Evolutionary conservation across 2,888 invertebrate species (phyloP).

Genomic region (Cyclophora punctaria): DNA sequence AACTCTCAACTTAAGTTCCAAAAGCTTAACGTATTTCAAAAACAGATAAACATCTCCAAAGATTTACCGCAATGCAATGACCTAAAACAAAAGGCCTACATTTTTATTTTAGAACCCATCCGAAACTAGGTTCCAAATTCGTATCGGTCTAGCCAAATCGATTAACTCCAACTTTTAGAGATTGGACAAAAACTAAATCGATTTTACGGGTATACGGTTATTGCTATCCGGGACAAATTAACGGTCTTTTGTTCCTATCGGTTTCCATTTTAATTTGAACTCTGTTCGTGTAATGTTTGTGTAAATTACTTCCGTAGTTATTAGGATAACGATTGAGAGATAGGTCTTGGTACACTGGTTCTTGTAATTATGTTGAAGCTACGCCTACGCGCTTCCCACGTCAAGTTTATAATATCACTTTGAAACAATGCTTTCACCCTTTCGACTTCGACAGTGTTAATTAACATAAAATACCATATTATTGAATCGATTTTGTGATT

Average conservation of each 20-base stretch:
- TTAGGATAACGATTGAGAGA: slow-evolving; percentile 4
- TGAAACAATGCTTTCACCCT: slow-evolving; percentile 62
- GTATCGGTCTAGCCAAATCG: slow-evolving; percentile 9
- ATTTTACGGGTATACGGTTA: slow-evolving; percentile 35
- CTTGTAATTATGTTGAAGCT: slow-evolving; percentile 47
- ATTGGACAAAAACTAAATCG: slow-evolving; percentile 27
- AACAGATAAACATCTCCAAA: too few species aligned
- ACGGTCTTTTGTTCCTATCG: slow-evolving; percentile 35
- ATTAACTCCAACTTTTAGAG: slow-evolving; percentile 12
- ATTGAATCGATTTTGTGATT: slow-evolving; percentile 12
- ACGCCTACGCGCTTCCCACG: slow-evolving; percentile 51
- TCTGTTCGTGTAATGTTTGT: slow-evolving; percentile 1
- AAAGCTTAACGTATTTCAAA: too few species aligned
- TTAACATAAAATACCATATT: too few species aligned
- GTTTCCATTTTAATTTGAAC: slow-evolving; percentile 23
- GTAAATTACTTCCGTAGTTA: not conserved
- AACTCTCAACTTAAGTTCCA: too few species aligned
- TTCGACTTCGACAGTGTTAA: too few species aligned
- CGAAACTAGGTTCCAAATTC: too few species aligned
- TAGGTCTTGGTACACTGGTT: slow-evolving; percentile 29
- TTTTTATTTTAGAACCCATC: too few species aligned
- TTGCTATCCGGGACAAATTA: slow-evolving; percentile 40
- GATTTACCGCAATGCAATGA: too few species aligned
- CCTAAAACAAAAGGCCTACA: too few species aligned
- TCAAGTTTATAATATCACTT: slow-evolving; percentile 10